Base-by-base conservation (phyloP, 2,888 invertebrate genomes). In the Siphlonurus alternatus region DNA sequence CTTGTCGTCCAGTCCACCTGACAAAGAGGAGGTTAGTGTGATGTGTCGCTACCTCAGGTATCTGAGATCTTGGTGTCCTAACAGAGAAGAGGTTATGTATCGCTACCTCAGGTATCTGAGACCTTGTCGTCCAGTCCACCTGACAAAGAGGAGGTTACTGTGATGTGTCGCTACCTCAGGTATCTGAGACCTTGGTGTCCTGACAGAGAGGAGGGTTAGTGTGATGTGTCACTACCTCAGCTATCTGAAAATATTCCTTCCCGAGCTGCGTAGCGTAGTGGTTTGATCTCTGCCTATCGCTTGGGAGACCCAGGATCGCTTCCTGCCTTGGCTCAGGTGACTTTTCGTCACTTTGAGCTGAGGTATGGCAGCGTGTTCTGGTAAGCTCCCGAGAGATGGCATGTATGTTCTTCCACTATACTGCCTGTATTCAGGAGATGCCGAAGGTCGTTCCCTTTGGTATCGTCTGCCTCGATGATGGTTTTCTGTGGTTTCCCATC, bases 111-210 rank as follows among this genome's bases (percentile, higher is more conserved):
- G 59, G 83, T 81, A 60, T 74, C 74, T 23, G 75, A 72, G 59
- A 86, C 74, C 0, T 77, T 77, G 51, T 79, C 79, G 71, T 83
- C 80, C 51, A 85, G 71, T 0, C 82, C 82, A 67, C 80, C 84
- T 83, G 70, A 19, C 71, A 68, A 68, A 66, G 60, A 62, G 10
- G 10, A 51, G n/a, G n/a, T 51, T 15, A 51, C n/a, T 51, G n/a
- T 1, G 83, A 82, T 59, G 83, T 77, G 38, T 75, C 71, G 65
- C 80, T 78, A 23, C 76, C 74, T 62, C 75, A 72, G 59, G 83
- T 81, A 60, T 74, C 74, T 23, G 75, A 72, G 59, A 86, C 74
- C 0, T 77, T 77, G 51, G 79, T 79, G 71, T 83, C 80, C 51
- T 85, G 71, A 0, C 82, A 82, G 68, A 68, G 65, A 61, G 61